phyloP scores from a whole-genome alignment of 2,888 invertebrate species.

The Harpagoxenus sublaevis region DNA sequence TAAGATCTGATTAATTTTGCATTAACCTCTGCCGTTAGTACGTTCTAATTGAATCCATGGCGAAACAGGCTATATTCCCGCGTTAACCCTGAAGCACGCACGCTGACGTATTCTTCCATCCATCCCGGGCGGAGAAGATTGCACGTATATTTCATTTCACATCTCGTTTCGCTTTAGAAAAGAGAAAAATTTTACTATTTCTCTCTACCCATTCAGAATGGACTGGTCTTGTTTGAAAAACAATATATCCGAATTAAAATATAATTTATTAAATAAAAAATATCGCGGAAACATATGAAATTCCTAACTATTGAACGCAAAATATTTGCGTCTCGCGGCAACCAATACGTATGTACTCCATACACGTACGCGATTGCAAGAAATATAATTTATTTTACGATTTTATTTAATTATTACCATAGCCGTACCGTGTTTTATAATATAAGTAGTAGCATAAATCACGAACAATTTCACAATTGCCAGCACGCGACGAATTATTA shows the following conservation, averaged over 20 bases:
- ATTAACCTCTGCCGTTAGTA: constrained; percentile 15
- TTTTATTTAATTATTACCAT: constrained; percentile 31
- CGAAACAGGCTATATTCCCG: background rate
- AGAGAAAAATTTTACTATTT: background rate
- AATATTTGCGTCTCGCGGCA: constrained; percentile 19
- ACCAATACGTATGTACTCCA: background rate
- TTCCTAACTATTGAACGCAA: background rate
- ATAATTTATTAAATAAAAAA: constrained; percentile 27
- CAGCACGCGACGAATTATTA: constrained; percentile 25
- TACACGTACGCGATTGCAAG: background rate
- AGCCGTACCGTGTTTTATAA: constrained; percentile 10
- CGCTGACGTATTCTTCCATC: background rate
- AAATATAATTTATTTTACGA: constrained; percentile 30
- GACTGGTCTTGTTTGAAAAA: constrained; percentile 5
- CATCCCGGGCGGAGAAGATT: background rate
- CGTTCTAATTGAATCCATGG: constrained; percentile 1
- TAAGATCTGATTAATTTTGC: constrained; percentile 35
- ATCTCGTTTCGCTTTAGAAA: constrained; percentile 11
- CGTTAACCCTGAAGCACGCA: background rate
- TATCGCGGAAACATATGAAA: background rate
- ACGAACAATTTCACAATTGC: constrained; percentile 34
- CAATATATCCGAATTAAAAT: constrained; percentile 2
- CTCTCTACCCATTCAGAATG: background rate
- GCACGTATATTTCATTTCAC: background rate
- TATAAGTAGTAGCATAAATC: constrained; percentile 35